Conservation (phyloP, 1,140 invertebrate genomes). For the Lasaia peninsularis region DNA sequence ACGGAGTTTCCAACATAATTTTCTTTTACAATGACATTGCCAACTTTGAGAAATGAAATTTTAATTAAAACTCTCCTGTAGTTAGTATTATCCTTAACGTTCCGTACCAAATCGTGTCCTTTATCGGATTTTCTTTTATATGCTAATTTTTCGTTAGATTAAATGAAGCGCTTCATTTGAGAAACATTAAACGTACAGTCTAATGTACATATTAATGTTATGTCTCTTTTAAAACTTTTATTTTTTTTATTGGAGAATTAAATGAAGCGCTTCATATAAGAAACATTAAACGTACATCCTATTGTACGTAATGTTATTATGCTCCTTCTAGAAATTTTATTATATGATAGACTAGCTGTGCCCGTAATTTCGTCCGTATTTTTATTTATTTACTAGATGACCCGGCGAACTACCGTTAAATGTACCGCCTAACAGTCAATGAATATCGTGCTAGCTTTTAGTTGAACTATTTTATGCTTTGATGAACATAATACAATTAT, state of each 20-base stretch:
- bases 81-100: slow-evolving; percentile 16
- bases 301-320: background rate
- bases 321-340: too few species aligned
- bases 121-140: slow-evolving; percentile 27
- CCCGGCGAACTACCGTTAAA: too few species aligned
- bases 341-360: too few species aligned
- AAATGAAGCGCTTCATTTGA: background rate
- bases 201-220: background rate
- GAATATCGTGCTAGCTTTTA: too few species aligned
- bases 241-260: too few species aligned
- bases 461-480: too few species aligned
- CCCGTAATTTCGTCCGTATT: too few species aligned
- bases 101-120: slow-evolving; percentile 19
- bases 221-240: too few species aligned
- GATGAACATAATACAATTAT: too few species aligned
- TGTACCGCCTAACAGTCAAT: too few species aligned
- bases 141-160: slow-evolving; percentile 24
- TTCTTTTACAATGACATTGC: slow-evolving; percentile 12
- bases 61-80: slow-evolving; percentile 16
- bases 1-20: slow-evolving; percentile 4
- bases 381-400: too few species aligned
- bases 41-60: slow-evolving; percentile 16
- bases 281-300: background rate
- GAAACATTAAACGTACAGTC: background rate
- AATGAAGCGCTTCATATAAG: background rate